Conservation (phyloP, 2,113 vertebrate species). For the Callospermophilus lateralis region DNA sequence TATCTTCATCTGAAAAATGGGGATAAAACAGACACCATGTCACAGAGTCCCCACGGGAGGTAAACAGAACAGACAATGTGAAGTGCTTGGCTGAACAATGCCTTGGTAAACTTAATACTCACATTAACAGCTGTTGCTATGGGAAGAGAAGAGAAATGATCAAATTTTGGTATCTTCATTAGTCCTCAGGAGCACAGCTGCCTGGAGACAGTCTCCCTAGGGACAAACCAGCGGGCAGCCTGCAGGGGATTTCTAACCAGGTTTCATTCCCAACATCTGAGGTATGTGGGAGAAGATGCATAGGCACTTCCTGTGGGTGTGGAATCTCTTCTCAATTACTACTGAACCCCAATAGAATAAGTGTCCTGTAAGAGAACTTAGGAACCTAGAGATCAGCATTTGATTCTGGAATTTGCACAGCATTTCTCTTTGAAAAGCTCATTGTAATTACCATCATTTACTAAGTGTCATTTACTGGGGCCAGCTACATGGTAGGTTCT, state of each 20-base stretch:
- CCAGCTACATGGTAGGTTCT: not conserved
- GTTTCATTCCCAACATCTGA: not conserved
- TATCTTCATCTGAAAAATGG: not conserved
- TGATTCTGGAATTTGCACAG: constrained; percentile 21
- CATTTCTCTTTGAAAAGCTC: not conserved
- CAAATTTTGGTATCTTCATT: not conserved
- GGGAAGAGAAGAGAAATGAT: not conserved
- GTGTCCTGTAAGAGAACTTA: not conserved
- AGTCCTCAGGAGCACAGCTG: not conserved
- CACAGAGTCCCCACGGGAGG: not conserved
- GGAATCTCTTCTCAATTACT: not conserved
- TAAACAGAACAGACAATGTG: not conserved
- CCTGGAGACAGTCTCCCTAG: not conserved
- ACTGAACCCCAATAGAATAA: not conserved
- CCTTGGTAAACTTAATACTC: not conserved
- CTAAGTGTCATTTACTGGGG: not conserved
- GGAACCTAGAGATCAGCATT: not conserved
- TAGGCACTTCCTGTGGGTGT: not conserved
- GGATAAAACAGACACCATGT: not conserved
- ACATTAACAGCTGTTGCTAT: not conserved
- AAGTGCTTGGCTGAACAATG: not conserved
- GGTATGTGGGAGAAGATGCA: not conserved
- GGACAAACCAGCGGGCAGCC: not conserved
- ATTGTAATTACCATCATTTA: not conserved
- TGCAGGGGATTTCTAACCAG: not conserved